phyloP scores from a whole-genome alignment of 2,888 invertebrate species.

The Ochlodes sylvanus region DNA sequence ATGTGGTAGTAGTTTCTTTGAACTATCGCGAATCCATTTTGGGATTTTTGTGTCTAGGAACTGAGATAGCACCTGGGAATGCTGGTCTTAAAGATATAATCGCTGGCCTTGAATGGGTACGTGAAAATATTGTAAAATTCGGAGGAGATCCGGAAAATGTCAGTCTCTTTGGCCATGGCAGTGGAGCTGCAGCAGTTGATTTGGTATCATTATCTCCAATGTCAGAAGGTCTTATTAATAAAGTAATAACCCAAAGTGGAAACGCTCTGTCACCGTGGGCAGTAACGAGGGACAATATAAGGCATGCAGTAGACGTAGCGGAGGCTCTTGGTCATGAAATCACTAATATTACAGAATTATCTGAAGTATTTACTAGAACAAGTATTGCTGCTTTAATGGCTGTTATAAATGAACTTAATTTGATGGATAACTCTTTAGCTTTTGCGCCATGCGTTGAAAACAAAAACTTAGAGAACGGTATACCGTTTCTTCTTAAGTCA shows the following conservation, averaged over 20 bases:
- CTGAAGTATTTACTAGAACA: conserved; percentile 62
- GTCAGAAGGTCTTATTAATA: conserved; percentile 65
- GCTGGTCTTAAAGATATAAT: conserved; percentile 94
- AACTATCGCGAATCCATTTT: conserved; percentile 90
- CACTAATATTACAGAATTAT: conserved; percentile 57
- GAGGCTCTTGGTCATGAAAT: conserved; percentile 68
- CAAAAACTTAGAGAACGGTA: conserved; percentile 50
- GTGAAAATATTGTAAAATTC: conserved; percentile 89
- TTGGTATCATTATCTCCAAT: conserved; percentile 70
- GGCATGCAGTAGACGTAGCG: conserved; percentile 66
- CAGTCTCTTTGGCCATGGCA: conserved; percentile 92
- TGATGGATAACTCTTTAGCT: conserved; percentile 70
- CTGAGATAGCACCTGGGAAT: conserved; percentile 89
- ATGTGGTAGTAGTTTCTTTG: conserved; percentile 88
- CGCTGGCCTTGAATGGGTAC: conserved; percentile 90
- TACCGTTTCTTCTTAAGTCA: conserved; percentile 63
- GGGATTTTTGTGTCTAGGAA: conserved; percentile 87
- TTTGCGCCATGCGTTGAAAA: conserved; percentile 77
- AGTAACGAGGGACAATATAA: conserved; percentile 68
- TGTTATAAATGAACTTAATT: conserved; percentile 68
- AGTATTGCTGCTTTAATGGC: conserved; percentile 69
- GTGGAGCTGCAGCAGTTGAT: conserved; percentile 87
- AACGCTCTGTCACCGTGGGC: conserved; percentile 77
- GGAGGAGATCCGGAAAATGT: conserved; percentile 92
- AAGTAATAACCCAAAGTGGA: conserved; percentile 73